A percentile compares a stretch with the other conserved stretches of the same genome.
Conservation (phyloP, 2,888 invertebrate species). For the Sminthurinus aureus region DNA sequence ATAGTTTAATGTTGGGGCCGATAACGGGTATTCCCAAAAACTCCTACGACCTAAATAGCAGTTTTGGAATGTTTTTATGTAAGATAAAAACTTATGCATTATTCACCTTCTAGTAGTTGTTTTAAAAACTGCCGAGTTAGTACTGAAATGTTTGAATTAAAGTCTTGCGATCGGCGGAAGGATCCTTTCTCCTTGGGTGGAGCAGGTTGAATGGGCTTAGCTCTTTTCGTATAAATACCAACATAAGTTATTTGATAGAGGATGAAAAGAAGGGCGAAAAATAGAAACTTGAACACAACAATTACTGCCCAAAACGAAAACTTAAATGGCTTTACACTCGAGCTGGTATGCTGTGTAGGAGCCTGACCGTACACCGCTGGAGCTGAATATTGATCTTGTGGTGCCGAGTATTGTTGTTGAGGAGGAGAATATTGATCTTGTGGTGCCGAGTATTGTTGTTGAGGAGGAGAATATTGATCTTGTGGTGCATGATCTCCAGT, state of each 20-base stretch:
- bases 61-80: no score
- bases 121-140: slow-evolving; percentile 5
- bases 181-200: background rate
- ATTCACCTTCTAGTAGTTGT: slow-evolving; percentile 18
- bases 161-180: background rate
- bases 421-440: background rate
- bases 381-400: no score
- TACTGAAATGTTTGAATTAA: background rate
- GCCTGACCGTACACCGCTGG: background rate
- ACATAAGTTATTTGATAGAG: slow-evolving; percentile 28
- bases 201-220: background rate
- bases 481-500: background rate
- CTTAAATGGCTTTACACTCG: background rate
- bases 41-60: no score
- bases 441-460: background rate
- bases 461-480: background rate
- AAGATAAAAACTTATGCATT: background rate
- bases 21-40: no score
- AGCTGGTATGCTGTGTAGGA: background rate
- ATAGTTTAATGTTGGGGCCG: background rate
- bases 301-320: slow-evolving; percentile 7
- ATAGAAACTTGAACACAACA: slow-evolving; percentile 12
- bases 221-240: slow-evolving; percentile 3
- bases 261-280: background rate
- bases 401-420: background rate